Evolutionary conservation across 2,888 invertebrate genomes (phyloP), one percentile per base, ranked within the genome.

Genomic region (Dione vanillae): DNA sequence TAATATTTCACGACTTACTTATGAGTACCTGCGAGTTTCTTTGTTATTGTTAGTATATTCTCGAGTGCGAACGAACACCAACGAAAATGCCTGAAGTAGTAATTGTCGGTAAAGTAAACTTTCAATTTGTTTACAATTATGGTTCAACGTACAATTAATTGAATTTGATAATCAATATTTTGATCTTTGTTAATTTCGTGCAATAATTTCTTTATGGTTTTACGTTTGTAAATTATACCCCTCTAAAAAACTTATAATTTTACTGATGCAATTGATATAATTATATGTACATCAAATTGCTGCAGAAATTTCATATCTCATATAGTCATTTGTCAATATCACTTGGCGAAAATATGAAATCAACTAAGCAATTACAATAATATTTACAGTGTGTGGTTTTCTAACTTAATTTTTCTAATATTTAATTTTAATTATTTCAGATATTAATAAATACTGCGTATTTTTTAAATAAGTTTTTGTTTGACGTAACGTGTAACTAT

Each of bases 401-500:
- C n/a, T n/a, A n/a, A n/a, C n/a, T n/a, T n/a, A n/a, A n/a, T n/a
- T 45, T n/a, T 45, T n/a, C 5, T 45, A n/a, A n/a, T 45, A 27
- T 40, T 2, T n/a, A 1, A 11, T 19, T 40, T 51, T 14, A 27
- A n/a, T 8, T 27, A 47, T 16, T 62, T 35, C 16, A 37, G 12
- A 11, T 35, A 47, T 35, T 12, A 47, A 64, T 40, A 49, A 37
- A 37, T 19, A 47, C 37, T 49, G 1, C 3, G 5, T 62, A 37
- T 37, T 49, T 35, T 19, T 37, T 12, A 37, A 49, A 37, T 35
- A 16, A 19, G 5, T 40, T 19, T 77, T 83, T 82, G 82, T 85
- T 86, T 89, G 90, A 90, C 90, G 91, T 89, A 89, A 89, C 78
- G 71, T 76, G 78, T 69, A 81, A 83, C 87, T 89, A 90, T 92